Evolutionary conservation across 2,797 vertebrate species (phyloP).

Genomic region (Gobio occitaniae): DNA sequence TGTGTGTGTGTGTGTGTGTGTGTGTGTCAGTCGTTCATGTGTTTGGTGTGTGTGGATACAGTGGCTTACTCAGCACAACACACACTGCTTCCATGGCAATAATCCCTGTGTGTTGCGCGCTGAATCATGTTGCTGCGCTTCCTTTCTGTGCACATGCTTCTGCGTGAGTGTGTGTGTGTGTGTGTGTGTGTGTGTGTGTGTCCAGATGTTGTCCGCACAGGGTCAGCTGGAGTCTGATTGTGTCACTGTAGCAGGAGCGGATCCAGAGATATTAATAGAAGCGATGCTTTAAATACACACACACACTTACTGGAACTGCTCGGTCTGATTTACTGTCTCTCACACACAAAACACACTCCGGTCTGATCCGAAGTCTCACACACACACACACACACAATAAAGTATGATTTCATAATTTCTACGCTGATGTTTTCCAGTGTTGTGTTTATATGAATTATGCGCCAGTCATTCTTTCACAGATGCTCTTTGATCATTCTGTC

Average conservation of each 20-base stretch:
- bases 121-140: neutral
- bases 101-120: slow-evolving; percentile 24
- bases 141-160: neutral
- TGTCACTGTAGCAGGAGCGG: slow-evolving; percentile 1
- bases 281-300: slow-evolving; percentile 19
- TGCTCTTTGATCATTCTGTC: neutral
- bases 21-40: neutral
- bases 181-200: slow-evolving; percentile 24
- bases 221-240: slow-evolving; percentile 27
- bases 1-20: neutral
- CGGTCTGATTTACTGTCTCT: slow-evolving; percentile 1
- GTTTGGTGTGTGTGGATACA: neutral
- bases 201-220: slow-evolving; percentile 47
- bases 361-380: neutral
- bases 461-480: neutral
- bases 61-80: slow-evolving; percentile 46
- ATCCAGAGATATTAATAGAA: slow-evolving; percentile 35
- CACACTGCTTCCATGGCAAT: slow-evolving; percentile 39
- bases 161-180: too few relatives aligned
- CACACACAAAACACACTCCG: neutral
- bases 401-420: neutral
- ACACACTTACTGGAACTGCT: slow-evolving; percentile 12
- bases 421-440: too few relatives aligned
- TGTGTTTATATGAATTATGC: neutral
- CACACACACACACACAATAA: neutral